phyloP scores from a whole-genome alignment of 1,140 invertebrate genomes.

The Heterodera carotae region DNA sequence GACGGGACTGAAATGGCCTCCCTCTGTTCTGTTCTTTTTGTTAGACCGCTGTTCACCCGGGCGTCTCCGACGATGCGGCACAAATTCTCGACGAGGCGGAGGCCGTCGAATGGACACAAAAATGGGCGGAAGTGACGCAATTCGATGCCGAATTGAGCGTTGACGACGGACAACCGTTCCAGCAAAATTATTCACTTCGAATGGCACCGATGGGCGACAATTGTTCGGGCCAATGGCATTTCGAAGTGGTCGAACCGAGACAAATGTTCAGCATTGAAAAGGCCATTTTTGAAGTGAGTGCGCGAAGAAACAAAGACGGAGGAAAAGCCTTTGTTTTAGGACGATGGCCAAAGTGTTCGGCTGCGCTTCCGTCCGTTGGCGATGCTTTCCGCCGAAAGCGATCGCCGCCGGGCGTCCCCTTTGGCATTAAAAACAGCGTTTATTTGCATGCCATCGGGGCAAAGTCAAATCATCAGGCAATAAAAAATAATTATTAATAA shows the following conservation, averaged over 20 bases:
- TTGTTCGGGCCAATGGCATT: not conserved
- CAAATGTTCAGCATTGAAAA: not conserved
- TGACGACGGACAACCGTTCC: not conserved
- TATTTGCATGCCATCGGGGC: conserved; percentile 21
- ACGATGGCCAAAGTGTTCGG: not conserved
- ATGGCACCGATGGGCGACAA: conserved; percentile 7
- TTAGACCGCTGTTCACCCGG: not conserved
- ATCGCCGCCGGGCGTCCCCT: not conserved
- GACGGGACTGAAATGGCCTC: not conserved
- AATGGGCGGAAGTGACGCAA: conserved; percentile 1
- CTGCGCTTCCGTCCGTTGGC: conserved; percentile 3
- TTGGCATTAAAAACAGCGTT: not conserved
- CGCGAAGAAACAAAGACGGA: not conserved
- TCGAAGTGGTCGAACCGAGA: conserved; percentile 25
- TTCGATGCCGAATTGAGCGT: conserved; percentile 6
- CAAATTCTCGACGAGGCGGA: conserved; percentile 2
- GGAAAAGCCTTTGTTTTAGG: not conserved
- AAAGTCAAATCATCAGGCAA: conserved; percentile 12
- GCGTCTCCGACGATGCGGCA: not conserved
- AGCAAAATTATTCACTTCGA: conserved; percentile 16
- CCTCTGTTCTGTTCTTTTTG: not conserved
- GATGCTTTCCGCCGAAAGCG: not conserved
- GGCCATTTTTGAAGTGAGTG: not conserved
- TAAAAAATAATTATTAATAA: not conserved
- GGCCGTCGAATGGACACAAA: conserved; percentile 17